phyloP scores from a whole-genome alignment of 2,888 invertebrate species.

The Scaptomyza polygonia region DNA sequence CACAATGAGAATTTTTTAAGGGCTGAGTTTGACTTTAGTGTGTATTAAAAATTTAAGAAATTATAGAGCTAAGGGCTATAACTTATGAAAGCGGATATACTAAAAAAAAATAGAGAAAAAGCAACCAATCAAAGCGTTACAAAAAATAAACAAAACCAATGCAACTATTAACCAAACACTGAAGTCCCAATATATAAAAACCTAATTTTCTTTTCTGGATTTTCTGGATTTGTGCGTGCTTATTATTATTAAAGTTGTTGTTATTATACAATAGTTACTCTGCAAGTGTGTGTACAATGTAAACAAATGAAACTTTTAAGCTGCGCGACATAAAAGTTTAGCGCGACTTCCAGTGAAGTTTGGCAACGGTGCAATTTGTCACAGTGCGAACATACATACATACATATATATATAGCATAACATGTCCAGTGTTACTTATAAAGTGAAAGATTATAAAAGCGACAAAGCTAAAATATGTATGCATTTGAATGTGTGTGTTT shows the following conservation, averaged over 20 bases:
- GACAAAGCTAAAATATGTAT: conserved; percentile 48
- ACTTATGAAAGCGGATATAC: too few relatives aligned
- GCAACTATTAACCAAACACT: too few relatives aligned
- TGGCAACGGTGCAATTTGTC: conserved; percentile 58
- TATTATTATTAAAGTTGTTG: conserved; percentile 47
- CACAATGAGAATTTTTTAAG: too few relatives aligned
- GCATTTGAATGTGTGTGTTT: conserved; percentile 15
- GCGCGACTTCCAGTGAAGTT: conserved; percentile 57
- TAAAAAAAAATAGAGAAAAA: too few relatives aligned
- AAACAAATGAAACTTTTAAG: conserved; percentile 78
- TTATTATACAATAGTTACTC: conserved; percentile 64
- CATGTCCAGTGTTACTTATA: conserved; percentile 49
- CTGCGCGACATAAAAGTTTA: conserved; percentile 53
- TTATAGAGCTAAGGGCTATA: too few relatives aligned
- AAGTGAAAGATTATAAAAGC: conserved; percentile 61
- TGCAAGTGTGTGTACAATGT: conserved; percentile 79
- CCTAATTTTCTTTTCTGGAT: too few relatives aligned
- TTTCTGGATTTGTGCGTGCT: conserved; percentile 49
- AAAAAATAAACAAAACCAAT: too few relatives aligned
- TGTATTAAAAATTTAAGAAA: too few relatives aligned
- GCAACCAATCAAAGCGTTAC: too few relatives aligned
- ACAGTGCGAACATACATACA: conserved; percentile 24
- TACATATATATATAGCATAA: conserved; percentile 40
- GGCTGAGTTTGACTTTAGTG: too few relatives aligned
- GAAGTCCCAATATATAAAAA: too few relatives aligned